A percentile compares a stretch with the other conserved stretches of the same genome.
Conservation (phyloP, 1,140 invertebrate species). For the Zophobas atratus region DNA sequence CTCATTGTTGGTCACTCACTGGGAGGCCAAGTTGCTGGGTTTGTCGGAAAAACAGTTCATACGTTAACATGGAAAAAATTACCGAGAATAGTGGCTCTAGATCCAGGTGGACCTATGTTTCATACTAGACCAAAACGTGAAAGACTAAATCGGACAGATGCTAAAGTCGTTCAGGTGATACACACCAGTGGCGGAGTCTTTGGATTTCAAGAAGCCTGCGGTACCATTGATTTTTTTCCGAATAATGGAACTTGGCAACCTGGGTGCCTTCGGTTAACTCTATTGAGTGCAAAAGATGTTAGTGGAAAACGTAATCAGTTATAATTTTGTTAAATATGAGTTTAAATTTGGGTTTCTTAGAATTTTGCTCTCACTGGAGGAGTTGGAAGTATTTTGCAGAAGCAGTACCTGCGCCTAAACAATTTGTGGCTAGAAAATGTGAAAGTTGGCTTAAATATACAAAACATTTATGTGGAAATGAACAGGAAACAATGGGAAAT, state of each 20-base stretch:
- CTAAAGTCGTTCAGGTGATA: constrained; percentile 81
- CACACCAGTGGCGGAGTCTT: constrained; percentile 77
- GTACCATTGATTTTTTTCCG: constrained; percentile 86
- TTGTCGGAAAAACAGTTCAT: constrained; percentile 74
- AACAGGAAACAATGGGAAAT: constrained; percentile 74
- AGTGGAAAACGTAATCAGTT: constrained; percentile 29
- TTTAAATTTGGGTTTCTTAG: constrained; percentile 69
- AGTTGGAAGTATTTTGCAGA: constrained; percentile 82
- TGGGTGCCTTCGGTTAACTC: constrained; percentile 68
- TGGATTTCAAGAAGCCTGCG: constrained; percentile 72
- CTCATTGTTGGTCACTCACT: constrained; percentile 90
- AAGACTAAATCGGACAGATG: constrained; percentile 76
- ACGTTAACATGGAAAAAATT: constrained; percentile 69
- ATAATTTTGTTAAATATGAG: constrained; percentile 4
- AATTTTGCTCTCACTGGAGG: constrained; percentile 82
- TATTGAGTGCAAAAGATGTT: constrained; percentile 43
- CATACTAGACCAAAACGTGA: constrained; percentile 69
- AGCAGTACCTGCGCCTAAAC: constrained; percentile 75
- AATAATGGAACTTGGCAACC: constrained; percentile 79
- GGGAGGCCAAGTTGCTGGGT: constrained; percentile 86
- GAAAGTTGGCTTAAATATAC: constrained; percentile 57
- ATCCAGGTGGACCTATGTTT: constrained; percentile 82
- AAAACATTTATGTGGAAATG: constrained; percentile 58
- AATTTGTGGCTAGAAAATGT: constrained; percentile 75
- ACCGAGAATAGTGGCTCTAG: constrained; percentile 78